Percentiles rank a stretch among this genome's conserved stretches.
These are phyloP conservation scores for Bradynema listronoti DNA, from an alignment of 1,140 invertebrate species.

Conservation along the genomic window DNA sequence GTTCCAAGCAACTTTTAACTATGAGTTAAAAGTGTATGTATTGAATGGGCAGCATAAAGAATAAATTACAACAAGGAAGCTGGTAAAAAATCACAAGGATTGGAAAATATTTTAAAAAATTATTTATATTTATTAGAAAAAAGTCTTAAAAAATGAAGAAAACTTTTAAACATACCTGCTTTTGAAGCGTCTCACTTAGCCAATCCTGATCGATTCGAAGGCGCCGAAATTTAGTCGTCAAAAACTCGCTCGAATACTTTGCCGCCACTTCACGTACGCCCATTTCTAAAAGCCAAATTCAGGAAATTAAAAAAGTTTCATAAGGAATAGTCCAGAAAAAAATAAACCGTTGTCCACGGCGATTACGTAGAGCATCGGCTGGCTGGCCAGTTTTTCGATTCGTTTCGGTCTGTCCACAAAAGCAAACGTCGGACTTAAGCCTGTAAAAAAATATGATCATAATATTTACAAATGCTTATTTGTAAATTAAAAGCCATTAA, in stretches of 20 bases:
- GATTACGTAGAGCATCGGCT: constrained; percentile 34
- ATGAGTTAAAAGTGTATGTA: too few relatives aligned
- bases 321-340: neutral
- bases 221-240: constrained; percentile 30
- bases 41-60: too few relatives aligned
- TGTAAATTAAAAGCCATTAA: neutral
- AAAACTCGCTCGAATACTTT: constrained; percentile 38
- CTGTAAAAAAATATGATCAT: constrained; percentile 20
- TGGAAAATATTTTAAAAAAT: too few relatives aligned
- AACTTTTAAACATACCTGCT: constrained; percentile 19
- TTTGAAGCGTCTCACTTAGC: constrained; percentile 26
- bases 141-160: constrained; percentile 5
- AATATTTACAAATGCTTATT: neutral
- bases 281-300: constrained; percentile 24
- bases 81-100: too few relatives aligned
- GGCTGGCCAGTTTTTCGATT: constrained; percentile 24
- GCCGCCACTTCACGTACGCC: constrained; percentile 40
- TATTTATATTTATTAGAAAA: too few relatives aligned
- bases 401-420: constrained; percentile 27
- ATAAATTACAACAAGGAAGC: too few relatives aligned
- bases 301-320: constrained; percentile 17
- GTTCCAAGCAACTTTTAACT: too few relatives aligned
- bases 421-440: constrained; percentile 26
- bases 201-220: constrained; percentile 32
- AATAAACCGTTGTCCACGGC: constrained; percentile 45